A percentile compares a stretch with the other conserved stretches of the same genome.
phyloP scores from a whole-genome alignment of 2,113 vertebrate species.

The Talpa occidentalis region DNA sequence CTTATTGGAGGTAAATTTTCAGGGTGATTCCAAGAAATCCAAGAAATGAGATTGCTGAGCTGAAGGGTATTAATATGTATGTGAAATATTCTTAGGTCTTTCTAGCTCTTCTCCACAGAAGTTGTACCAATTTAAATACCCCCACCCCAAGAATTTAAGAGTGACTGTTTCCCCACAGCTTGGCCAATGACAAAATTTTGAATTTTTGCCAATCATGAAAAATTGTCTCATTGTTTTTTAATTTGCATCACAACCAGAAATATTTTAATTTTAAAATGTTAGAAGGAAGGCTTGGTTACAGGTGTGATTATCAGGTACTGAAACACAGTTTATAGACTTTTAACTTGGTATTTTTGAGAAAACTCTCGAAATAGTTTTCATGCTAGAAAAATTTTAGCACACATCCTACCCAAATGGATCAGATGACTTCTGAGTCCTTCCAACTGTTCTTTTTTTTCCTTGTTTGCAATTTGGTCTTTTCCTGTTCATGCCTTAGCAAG shows the following conservation, averaged over 20 bases:
- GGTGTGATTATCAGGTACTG: background rate
- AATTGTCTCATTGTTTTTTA: background rate
- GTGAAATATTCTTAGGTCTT: background rate
- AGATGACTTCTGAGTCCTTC: background rate
- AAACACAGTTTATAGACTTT: constrained; percentile 41
- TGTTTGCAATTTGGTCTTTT: background rate
- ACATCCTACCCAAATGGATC: background rate
- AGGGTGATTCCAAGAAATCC: background rate
- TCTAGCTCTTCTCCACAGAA: background rate
- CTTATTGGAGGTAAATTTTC: constrained; percentile 26
- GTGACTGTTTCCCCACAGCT: background rate
- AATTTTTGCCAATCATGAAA: constrained; percentile 36
- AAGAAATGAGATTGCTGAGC: background rate
- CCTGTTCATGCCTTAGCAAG: background rate
- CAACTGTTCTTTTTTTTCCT: background rate
- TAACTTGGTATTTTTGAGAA: constrained; percentile 22
- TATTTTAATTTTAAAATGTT: constrained; percentile 38
- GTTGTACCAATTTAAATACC: background rate
- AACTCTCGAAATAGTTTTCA: constrained; percentile 32
- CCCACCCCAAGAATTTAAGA: background rate
- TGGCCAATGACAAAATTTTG: background rate
- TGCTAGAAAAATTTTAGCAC: constrained; percentile 8
- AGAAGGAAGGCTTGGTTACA: background rate
- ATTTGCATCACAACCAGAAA: constrained; percentile 33
- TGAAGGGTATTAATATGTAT: background rate